Percentiles rank a stretch among this genome's conserved stretches.
Conservation (phyloP, 2,113 vertebrate genomes). For the Onychorhynchus coronatus region DNA sequence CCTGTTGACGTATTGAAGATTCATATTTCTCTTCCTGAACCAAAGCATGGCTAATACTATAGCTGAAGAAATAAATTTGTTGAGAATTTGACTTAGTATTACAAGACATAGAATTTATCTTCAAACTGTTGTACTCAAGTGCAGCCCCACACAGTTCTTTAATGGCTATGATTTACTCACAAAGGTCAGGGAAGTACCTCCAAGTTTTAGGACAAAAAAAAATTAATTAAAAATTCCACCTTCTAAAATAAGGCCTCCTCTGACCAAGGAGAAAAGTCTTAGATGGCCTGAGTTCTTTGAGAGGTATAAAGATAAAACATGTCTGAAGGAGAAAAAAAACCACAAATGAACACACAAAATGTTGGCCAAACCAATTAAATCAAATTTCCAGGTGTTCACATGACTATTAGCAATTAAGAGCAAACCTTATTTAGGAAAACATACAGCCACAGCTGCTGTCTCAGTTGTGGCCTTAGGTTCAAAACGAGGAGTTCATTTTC, state of each 20-base stretch:
- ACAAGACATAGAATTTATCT: background rate
- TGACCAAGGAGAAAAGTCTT: background rate
- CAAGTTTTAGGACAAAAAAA: background rate
- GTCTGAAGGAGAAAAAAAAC: background rate
- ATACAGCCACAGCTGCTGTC: fast-evolving
- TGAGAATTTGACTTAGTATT: background rate
- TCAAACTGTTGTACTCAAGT: background rate
- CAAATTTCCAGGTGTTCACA: background rate
- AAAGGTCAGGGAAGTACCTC: background rate
- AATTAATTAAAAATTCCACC: background rate
- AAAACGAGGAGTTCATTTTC: background rate
- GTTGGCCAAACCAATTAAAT: background rate
- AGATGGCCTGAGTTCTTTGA: background rate
- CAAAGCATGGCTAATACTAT: background rate
- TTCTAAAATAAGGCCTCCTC: background rate
- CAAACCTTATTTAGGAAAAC: background rate
- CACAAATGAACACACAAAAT: background rate
- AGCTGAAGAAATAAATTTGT: background rate
- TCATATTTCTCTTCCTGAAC: background rate
- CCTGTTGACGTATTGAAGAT: background rate
- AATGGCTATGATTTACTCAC: background rate
- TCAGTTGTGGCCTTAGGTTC: background rate
- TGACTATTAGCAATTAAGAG: background rate
- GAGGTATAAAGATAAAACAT: background rate
- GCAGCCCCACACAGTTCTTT: background rate